Base-by-base conservation (phyloP, 2,797 vertebrate species). In the Molossus alvarezi region DNA sequence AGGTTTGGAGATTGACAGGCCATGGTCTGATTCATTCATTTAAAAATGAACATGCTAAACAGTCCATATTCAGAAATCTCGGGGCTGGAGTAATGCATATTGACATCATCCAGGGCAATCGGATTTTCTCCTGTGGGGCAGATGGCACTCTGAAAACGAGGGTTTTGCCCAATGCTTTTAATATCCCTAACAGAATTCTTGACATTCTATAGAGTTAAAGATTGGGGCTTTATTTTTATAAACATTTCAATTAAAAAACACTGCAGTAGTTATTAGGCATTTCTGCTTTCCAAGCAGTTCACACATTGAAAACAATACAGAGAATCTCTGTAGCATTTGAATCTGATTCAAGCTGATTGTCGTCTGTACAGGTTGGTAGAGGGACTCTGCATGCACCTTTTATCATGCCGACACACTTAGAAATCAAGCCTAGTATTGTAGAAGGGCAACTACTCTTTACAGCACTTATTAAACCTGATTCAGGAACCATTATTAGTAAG, bases 101-200 rank as follows among this genome's bases (percentile, higher is more conserved):
- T 84, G 99, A 99, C 98, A 99, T 99, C 6, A 98, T 98, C 64
- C 99, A 99, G 12, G 98, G 99, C 37, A 99, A 99, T 97, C 99
- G 99, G 84, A 99, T 99, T 98, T 99, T 99, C 98, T 99, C 99
- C 97, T 99, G 99, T 73, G 99, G 99, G 72, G 99, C 99, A 1
- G 99, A 99, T 33, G 99, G 99, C 95, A 99, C 99, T 0, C 98
- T 99, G 97, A 99, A 99, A 98, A 99, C 99, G 98, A 98, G 99
- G 96, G 99, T 99, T 95, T 99, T 99, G 60, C 99, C 99, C 4
- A 99, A 98, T 96, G 99, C 99, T 98, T 99, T 99, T 99, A 99
- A 99, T 89, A 98, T 99, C 97, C 99, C 99, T 87, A 98, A 98
- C 95, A 98, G 99, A 98, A 98, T 99, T 98, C 99, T 99, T 51